A percentile compares a stretch with the other conserved stretches of the same genome.
Evolutionary conservation across 2,113 vertebrate genomes (phyloP).

Genomic region (Atherinomorus stipes): DNA sequence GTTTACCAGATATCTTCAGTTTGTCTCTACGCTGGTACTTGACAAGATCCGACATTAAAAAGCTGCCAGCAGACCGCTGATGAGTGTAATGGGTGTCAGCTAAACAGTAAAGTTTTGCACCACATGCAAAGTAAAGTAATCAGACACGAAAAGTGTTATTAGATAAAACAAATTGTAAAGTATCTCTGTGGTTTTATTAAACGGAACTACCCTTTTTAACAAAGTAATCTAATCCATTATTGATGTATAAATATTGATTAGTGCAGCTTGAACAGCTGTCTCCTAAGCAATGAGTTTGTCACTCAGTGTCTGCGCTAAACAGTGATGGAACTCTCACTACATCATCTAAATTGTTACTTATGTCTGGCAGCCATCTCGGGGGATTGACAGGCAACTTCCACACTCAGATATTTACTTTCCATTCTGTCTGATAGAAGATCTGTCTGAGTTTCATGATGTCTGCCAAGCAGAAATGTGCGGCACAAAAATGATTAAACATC

Average conservation of each 20-base stretch:
- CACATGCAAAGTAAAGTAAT: neutral
- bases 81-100: neutral
- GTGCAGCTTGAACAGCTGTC: constrained; percentile 28
- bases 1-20: neutral
- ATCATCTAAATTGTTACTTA: constrained; percentile 6
- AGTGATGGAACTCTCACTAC: constrained; percentile 2
- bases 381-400: neutral
- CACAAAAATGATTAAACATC: neutral
- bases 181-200: neutral
- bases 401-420: neutral
- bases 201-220: neutral
- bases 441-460: neutral
- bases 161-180: neutral
- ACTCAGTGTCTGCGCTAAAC: constrained; percentile 19
- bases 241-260: constrained; percentile 41
- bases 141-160: neutral
- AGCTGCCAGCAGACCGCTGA: neutral
- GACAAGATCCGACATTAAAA: neutral
- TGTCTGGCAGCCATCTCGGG: neutral
- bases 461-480: neutral
- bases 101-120: neutral
- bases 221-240: constrained; percentile 2
- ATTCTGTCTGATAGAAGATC: too few species aligned
- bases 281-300: constrained; percentile 17
- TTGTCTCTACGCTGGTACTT: neutral